phyloP scores from a whole-genome alignment of 2,888 invertebrate genomes.

The Pheosia tremula region DNA sequence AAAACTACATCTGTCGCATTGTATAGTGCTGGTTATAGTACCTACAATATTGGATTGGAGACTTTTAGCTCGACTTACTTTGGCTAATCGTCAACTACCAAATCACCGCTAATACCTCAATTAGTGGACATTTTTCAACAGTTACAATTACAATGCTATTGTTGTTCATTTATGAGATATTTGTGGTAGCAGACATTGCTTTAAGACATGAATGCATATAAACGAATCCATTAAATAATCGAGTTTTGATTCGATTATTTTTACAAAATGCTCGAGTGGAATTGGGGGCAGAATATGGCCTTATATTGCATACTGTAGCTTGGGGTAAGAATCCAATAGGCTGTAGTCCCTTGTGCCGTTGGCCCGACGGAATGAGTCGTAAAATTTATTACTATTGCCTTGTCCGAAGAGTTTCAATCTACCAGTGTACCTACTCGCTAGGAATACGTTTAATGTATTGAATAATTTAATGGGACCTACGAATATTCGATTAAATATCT shows the following conservation, averaged over 20 bases:
- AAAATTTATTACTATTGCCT: slow-evolving; percentile 38
- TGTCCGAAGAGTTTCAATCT: slow-evolving; percentile 30
- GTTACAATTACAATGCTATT: no score
- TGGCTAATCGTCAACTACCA: no score
- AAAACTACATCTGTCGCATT: slow-evolving; percentile 35
- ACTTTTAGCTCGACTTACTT: background rate
- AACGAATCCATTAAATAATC: no score
- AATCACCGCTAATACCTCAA: no score
- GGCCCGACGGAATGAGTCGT: slow-evolving; percentile 32
- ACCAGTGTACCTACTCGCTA: slow-evolving; percentile 1
- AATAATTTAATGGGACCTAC: background rate
- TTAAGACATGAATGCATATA: no score
- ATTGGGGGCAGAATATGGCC: background rate
- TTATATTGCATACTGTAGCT: slow-evolving; percentile 16
- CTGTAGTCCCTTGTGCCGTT: slow-evolving; percentile 36
- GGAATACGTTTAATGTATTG: slow-evolving; percentile 3
- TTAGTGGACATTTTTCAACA: no score
- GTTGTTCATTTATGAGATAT: no score
- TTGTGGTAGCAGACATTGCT: no score
- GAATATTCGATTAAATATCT: background rate
- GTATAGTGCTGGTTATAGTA: slow-evolving; percentile 17
- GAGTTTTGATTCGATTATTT: background rate
- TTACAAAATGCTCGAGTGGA: background rate
- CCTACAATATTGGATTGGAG: background rate
- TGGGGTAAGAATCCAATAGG: slow-evolving; percentile 55